Evolutionary conservation across 2,888 invertebrate genomes (phyloP), one percentile per base, ranked within the genome.

Genomic region (Ormyrus pomaceus): DNA sequence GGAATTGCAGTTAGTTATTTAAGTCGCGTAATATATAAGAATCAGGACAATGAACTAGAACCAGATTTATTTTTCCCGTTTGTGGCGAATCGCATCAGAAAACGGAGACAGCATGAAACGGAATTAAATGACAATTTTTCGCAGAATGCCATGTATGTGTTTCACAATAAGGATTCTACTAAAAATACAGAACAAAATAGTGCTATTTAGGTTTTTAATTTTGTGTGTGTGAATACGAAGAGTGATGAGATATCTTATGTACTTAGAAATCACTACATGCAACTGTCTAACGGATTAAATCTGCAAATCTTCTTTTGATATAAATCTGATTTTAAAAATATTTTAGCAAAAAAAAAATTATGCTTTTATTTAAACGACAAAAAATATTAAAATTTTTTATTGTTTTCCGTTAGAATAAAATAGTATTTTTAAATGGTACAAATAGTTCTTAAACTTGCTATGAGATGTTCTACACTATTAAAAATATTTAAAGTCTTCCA

Each of bases 1-100:
- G 97, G 97, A 0, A 91, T 95, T 73, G 65, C 94, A 1, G 93
- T 95, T 5, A 89, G 89, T 69, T 82, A 83, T 9, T 11, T 87
- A 6, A 77, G 70, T 13, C 84, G 82, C 2, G 13, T 11, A 55
- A 19, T 68, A 6, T 76, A 34, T 51, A 62, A 69, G 51, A 68
- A 68, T 51, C 19, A 13, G 10, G 58, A 62, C n/a, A 70, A 72
- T 45, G 68, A 76, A 5, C 34, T 85, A 45, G 86, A 90, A 66
- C 85, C 87, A 2, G 85, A 88, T 82, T 83, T 90, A 6, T 89
- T 87, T 70, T 89, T 89, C 45, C 88, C 89, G 3, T 77, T 85
- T 50, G 66, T 90, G 50, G 86, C 84, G 1, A 82, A 80, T 5
- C 85, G 87, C 1, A 84, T 89, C n/a, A 84, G 82, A 5, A 81